Base-by-base conservation (phyloP, 2,113 vertebrate genomes). In the Sinocyclocheilus anophthalmus region DNA sequence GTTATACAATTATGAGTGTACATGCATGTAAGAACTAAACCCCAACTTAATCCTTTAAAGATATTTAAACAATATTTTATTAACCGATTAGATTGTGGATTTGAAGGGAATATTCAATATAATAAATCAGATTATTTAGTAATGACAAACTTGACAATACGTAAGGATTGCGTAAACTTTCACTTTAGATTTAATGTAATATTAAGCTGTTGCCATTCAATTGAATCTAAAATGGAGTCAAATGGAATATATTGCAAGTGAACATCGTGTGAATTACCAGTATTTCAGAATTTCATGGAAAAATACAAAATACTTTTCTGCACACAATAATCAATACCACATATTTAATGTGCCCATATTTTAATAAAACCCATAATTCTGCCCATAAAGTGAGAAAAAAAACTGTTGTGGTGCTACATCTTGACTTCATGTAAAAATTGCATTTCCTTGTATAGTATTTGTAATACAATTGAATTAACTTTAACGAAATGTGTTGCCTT, bases 301-400 rank as follows among this genome's bases (percentile, higher is more conserved):
- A 81, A 81, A 76, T 48, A 81, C n/a, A 63, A 61, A 65, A 67
- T 50, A 10, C 22, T 81, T 81, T 67, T 81, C 61, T 67, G 61
- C 42, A 67, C 79, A 81, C n/a, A 81, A 81, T 67, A 24, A 81
- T 30, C 61, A 81, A 22, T 30, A 65, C 79, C 26, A 67, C 79
- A 67, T 48, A 79, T 48, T 81, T 50, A 67, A 81, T 33, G 79
- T 67, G 39, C 77, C 77, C 9, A n/a, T 80, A 8, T 57, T 81
- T 42, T 59, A 33, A 48, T 33, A 85, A 81, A 77, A 59, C 55
- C 37, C 33, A 53, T 55, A 33, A 77, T 77, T 85, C 57, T 39
- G 22, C 57, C n/a, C 63, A 24, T 57, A 70, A 33, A 30, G 33
- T 39, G 55, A 42, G 26, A 70, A 61, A 45, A 20, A 57, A 57